phyloP scores from a whole-genome alignment of 1,140 invertebrate species.

The Aphelinus atriplicis region DNA sequence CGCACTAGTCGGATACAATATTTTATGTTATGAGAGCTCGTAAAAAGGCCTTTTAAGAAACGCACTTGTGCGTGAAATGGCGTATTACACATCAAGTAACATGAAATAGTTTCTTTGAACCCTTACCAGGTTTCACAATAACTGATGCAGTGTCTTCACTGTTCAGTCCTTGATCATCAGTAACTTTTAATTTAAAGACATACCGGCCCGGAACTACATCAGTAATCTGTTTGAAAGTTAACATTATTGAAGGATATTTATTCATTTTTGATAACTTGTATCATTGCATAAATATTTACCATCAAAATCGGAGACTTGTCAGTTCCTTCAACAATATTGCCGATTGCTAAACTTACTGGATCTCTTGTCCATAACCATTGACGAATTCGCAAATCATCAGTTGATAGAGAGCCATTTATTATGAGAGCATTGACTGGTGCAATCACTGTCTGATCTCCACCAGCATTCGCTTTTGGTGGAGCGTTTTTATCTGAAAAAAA shows the following conservation, averaged over 20 bases:
- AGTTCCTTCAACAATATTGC: constrained; percentile 78
- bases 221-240: constrained; percentile 70
- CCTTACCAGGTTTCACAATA: constrained; percentile 79
- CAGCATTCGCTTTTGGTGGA: constrained; percentile 87
- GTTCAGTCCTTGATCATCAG: constrained; percentile 86
- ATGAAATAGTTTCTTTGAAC: not conserved
- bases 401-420: constrained; percentile 87
- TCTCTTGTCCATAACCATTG: constrained; percentile 87
- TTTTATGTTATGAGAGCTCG: no score
- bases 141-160: constrained; percentile 85
- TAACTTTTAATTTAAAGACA: constrained; percentile 87
- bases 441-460: constrained; percentile 81
- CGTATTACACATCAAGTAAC: not conserved
- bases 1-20: no score
- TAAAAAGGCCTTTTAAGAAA: no score
- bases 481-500: constrained; percentile 82
- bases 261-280: not conserved
- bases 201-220: constrained; percentile 89
- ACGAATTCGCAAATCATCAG: constrained; percentile 87
- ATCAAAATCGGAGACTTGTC: constrained; percentile 81
- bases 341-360: constrained; percentile 83
- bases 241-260: constrained; percentile 5
- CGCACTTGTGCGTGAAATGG: not conserved
- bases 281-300: constrained; percentile 61
- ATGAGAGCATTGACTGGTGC: constrained; percentile 80